Base-by-base conservation (phyloP, 2,113 vertebrate genomes). In the Myiagra hebetior region DNA sequence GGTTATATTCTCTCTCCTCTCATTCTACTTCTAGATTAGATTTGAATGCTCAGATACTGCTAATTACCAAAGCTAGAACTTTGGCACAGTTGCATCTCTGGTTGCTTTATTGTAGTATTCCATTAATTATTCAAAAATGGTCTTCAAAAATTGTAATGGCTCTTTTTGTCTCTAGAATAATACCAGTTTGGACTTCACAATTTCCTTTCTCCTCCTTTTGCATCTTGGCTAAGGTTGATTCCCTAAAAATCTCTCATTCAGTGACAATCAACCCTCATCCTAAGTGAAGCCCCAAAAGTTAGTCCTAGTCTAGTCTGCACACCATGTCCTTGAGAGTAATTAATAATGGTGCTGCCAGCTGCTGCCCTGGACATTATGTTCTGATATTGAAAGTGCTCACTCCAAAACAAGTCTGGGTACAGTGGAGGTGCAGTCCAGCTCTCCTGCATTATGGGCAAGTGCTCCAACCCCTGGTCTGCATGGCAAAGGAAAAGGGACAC, bases 61-160 rank as follows among this genome's bases (percentile, higher is more conserved):
- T 83, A 85, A 87, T 91, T 89, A 88, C 69, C 85, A 70, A 85
- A 89, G 64, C 46, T 73, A 81, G 53, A 96, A 85, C 55, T 75
- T 87, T 67, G n/a, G 12, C 46, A 77, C 9, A 15, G 37, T 94
- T 91, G 67, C 44, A 63, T 65, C 65, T 93, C 76, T 68, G 74
- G 6, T 31, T 87, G 78, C 57, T 89, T 87, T 59, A 44, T 31
- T 64, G 28, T 12, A 31, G 27, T 63, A 89, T 97, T 93, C 80
- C 47, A 88, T 93, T 85, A 83, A 18, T 17, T 55, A 73, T 69
- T 91, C 65, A 1, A 47, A 67, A 75, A 39, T 5, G 11, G 15
- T 56, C 84, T 84, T 96, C 41, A 89, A 82, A 78, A 69, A 1
- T 64, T 94, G 84, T 92, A 73, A 64, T 77, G 28, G 19, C 20